These are phyloP conservation scores for Rhodophaea formosa DNA, from an alignment of 2,888 invertebrate genomes.

Conservation along the genomic window DNA sequence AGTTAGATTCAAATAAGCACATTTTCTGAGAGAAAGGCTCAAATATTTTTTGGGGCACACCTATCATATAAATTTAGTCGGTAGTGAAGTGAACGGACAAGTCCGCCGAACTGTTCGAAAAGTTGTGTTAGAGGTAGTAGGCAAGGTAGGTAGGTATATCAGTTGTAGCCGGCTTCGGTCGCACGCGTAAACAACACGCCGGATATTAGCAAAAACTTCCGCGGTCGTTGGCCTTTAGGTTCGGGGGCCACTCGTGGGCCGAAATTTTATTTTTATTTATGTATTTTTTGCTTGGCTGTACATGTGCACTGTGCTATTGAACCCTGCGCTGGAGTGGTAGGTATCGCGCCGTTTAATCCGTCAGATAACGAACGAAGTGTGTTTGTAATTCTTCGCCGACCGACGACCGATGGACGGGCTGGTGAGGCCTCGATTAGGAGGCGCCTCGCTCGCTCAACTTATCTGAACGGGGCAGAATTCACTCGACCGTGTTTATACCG, in stretches of 20 bases:
- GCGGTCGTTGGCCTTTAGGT: conserved; percentile 49
- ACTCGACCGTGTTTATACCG: conserved; percentile 62
- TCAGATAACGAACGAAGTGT: conserved; percentile 62
- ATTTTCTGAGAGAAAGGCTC: too few relatives aligned
- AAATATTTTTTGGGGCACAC: too few relatives aligned
- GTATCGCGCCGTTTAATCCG: conserved; percentile 45
- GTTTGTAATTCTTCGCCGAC: conserved; percentile 52
- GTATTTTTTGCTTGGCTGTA: conserved; percentile 46
- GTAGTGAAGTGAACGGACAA: neutral
- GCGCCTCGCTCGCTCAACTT: conserved; percentile 63
- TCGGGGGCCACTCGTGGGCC: conserved; percentile 50
- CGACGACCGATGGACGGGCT: conserved; percentile 41
- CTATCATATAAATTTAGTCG: too few relatives aligned
- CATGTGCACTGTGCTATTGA: conserved; percentile 50
- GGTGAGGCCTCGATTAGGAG: conserved; percentile 70
- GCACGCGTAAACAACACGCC: conserved; percentile 40
- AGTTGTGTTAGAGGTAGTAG: neutral
- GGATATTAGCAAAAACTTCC: conserved; percentile 61
- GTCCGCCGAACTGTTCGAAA: neutral
- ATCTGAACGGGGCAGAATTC: conserved; percentile 63
- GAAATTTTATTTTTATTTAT: conserved; percentile 50
- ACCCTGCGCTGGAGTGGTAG: conserved; percentile 39
- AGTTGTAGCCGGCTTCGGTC: neutral
- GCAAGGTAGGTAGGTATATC: neutral
- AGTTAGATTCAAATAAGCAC: too few relatives aligned